These are phyloP conservation scores for Burhinus oedicnemus DNA, from an alignment of 2,113 vertebrate genomes.

Conservation along the genomic window DNA sequence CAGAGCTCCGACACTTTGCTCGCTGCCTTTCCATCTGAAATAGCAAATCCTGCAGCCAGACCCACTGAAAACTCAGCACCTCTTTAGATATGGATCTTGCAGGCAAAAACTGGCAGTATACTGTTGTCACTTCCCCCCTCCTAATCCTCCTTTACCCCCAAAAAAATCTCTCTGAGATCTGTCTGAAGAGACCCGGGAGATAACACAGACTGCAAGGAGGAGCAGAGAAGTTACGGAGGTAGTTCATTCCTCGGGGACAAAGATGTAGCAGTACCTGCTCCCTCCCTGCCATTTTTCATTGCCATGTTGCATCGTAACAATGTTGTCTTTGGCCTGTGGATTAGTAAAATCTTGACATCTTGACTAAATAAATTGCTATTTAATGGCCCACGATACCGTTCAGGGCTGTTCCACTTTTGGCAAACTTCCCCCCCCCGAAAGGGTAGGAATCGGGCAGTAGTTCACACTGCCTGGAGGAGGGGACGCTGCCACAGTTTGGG, in stretches of 20 bases:
- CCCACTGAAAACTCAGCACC: background rate
- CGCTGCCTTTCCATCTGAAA: background rate
- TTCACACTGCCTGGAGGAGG: background rate
- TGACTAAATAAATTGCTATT: background rate
- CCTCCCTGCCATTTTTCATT: background rate
- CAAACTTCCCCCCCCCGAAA: background rate
- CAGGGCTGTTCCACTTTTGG: background rate
- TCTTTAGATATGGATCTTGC: background rate
- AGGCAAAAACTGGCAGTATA: background rate
- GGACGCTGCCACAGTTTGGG: background rate
- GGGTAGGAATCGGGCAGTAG: background rate
- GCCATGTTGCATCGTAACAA: fast-evolving
- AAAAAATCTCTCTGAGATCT: background rate
- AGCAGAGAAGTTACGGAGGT: background rate
- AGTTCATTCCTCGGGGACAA: background rate
- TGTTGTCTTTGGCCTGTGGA: background rate
- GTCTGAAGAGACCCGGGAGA: background rate
- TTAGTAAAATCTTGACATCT: background rate
- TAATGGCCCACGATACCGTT: background rate
- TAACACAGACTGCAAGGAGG: background rate
- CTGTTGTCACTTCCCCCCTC: background rate
- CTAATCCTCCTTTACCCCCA: background rate
- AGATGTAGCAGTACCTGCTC: background rate
- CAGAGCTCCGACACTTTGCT: background rate
- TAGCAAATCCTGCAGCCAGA: background rate